Base-by-base conservation (phyloP, 2,888 invertebrate genomes). In the Drosophila pegasa region DNA sequence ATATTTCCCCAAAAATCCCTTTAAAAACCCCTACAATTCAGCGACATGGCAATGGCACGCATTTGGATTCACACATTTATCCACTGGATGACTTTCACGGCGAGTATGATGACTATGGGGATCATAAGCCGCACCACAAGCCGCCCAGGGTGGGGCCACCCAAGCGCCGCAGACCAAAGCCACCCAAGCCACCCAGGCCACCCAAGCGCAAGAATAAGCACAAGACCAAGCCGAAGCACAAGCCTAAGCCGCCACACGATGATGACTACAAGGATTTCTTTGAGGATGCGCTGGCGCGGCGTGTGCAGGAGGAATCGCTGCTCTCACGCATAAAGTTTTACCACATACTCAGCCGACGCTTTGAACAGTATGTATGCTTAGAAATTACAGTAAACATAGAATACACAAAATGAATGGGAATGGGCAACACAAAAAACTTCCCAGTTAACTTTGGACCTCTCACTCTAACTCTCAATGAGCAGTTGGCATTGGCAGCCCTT, bases 261-360 rank as follows among this genome's bases (percentile, higher is more conserved):
- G 35, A 50, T 31, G 80, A 85, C 33, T 66, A 80, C 37, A 72
- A 68, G 60, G 83, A 83, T 25, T 82, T 85, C 58, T 86, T 86
- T 37, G 68, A 83, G 27, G 52, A 52, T 14, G 16, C 38, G 0
- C 2, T 57, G 20, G 38, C 35, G 10, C 55, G 72, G 27, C 40
- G 27, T 14, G 64, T 60, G 3, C 52, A 50, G 9, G 18, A 60
- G 37, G 48, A 83, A 18, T 69, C 90, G 0, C 43, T 89, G 7
- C 59, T 89, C 5, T 78, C 90, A 2, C 76, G 90, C 18, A 67
- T 51, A 38, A 79, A 71, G 27, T 86, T 90, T 66, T 90, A 90
- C 31, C 66, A 75, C 10, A 78, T 84, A 43, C 71, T 90, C 7
- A 76, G 71, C 4, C 73, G 74, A 20, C 66, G 79, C 33, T 77